A percentile compares a stretch with the other conserved stretches of the same genome.
Evolutionary conservation across 2,797 vertebrate species (phyloP).

Genomic region (Lagocephalus sceleratus): DNA sequence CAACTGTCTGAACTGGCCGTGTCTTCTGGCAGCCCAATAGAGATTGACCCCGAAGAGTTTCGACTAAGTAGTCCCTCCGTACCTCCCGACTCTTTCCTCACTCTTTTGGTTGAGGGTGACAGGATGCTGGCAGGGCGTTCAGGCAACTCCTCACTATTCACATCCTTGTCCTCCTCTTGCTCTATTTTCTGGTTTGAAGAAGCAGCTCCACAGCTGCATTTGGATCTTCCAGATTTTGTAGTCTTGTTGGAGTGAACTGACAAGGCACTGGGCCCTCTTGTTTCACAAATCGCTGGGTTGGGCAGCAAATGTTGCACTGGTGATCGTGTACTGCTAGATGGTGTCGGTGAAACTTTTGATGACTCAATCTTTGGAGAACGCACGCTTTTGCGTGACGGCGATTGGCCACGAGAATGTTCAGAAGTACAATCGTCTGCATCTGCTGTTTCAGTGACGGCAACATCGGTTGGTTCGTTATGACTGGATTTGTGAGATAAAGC

Average conservation of each 20-base stretch:
- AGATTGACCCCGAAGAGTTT: constrained; percentile 59
- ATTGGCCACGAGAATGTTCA: constrained; percentile 16
- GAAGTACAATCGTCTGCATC: constrained; percentile 22
- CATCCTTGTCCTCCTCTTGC: constrained; percentile 4
- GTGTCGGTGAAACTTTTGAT: constrained; percentile 18
- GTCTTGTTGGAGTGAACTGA: constrained; percentile 48
- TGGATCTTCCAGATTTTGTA: constrained; percentile 49
- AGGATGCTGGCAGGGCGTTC: constrained; percentile 34
- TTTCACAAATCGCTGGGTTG: constrained; percentile 15
- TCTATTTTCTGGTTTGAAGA: constrained; percentile 17
- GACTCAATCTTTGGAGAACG: constrained; percentile 16
- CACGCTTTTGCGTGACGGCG: constrained; percentile 37
- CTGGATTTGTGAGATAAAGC: constrained; percentile 13
- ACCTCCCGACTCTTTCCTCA: constrained; percentile 47
- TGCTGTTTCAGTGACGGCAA: constrained; percentile 9
- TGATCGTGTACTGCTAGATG: constrained; percentile 11
- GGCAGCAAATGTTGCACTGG: constrained; percentile 26
- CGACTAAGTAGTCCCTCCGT: constrained; percentile 39
- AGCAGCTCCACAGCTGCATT: constrained; percentile 43
- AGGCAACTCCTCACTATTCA: constrained; percentile 18
- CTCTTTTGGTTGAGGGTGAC: constrained; percentile 39
- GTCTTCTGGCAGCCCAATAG: constrained; percentile 60
- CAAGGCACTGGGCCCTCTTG: constrained; percentile 50
- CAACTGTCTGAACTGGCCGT: constrained; percentile 50
- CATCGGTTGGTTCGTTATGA: constrained; percentile 8